These are phyloP conservation scores for Tenebrio molitor DNA, from an alignment of 1,140 invertebrate species.

Conservation along the genomic window DNA sequence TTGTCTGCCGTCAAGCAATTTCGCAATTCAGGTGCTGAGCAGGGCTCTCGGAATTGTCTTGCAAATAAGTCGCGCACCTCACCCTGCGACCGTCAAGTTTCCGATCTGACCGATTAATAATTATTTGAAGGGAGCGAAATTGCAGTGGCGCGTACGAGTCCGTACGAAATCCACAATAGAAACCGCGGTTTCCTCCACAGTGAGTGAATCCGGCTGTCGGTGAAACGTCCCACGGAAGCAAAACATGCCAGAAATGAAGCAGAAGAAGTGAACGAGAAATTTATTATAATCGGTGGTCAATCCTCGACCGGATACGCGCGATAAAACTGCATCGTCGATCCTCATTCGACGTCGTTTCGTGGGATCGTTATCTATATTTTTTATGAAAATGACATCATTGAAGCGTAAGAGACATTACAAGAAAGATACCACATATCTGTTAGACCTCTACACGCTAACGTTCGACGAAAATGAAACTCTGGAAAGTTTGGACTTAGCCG, in stretches of 20 bases:
- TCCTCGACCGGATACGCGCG: slow-evolving; percentile 27
- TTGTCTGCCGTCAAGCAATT: no score
- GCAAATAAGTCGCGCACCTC: no score
- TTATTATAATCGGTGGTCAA: neutral
- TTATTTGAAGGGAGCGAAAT: no score
- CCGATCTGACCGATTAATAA: no score
- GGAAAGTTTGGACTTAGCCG: slow-evolving; percentile 68
- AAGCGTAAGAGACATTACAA: slow-evolving; percentile 81
- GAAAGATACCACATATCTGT: slow-evolving; percentile 85
- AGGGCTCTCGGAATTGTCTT: no score
- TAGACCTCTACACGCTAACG: slow-evolving; percentile 87
- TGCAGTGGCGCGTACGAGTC: slow-evolving; percentile 16
- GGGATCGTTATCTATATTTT: slow-evolving; percentile 36
- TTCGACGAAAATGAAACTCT: slow-evolving; percentile 83
- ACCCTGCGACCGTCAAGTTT: no score
- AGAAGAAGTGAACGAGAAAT: slow-evolving; percentile 19
- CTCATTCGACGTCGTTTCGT: slow-evolving; percentile 1
- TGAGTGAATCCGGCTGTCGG: slow-evolving; percentile 23
- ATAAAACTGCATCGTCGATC: slow-evolving; percentile 16
- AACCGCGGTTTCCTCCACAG: slow-evolving; percentile 42
- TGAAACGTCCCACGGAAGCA: slow-evolving; percentile 27
- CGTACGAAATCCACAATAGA: slow-evolving; percentile 36
- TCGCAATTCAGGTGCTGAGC: no score
- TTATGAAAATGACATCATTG: slow-evolving; percentile 57
- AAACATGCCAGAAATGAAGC: neutral